phyloP scores from a whole-genome alignment of 2,888 invertebrate genomes.

The Cotesia congregata region DNA sequence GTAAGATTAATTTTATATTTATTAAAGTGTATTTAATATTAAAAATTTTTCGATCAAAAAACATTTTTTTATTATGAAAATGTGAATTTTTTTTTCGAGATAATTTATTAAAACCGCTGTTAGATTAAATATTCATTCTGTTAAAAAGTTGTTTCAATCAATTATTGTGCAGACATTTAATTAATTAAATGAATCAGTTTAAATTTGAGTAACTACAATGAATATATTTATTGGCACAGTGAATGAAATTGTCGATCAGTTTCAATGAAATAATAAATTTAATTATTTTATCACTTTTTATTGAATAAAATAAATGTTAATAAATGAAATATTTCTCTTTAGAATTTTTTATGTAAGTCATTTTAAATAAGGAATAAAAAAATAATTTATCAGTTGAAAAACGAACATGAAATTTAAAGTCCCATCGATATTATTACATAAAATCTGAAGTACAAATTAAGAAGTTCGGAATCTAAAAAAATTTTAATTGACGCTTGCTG shows the following conservation, averaged over 20 bases:
- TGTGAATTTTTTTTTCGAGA: not conserved
- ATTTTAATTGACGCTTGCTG: not conserved
- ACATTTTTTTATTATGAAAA: not conserved
- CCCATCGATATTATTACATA: not conserved
- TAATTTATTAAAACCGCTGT: not conserved
- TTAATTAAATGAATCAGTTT: not conserved
- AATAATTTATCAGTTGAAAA: slow-evolving; percentile 21
- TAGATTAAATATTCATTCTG: not conserved
- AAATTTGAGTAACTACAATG: not conserved
- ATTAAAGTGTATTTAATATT: not conserved
- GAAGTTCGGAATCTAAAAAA: not conserved
- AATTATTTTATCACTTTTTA: not conserved
- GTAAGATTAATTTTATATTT: not conserved
- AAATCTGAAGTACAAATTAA: not conserved
- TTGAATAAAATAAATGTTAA: no score
- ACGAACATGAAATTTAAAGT: not conserved
- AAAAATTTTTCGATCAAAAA: not conserved
- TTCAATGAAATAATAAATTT: no score
- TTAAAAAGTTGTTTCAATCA: not conserved
- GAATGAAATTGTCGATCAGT: no score
- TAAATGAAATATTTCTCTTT: no score
- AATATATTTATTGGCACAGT: not conserved
- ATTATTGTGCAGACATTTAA: not conserved
- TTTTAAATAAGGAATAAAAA: not conserved
- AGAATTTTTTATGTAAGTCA: no score